A percentile compares a stretch with the other conserved stretches of the same genome.
These are phyloP conservation scores for Bimastos eiseni DNA, from an alignment of 2,888 invertebrate genomes.

Conservation along the genomic window DNA sequence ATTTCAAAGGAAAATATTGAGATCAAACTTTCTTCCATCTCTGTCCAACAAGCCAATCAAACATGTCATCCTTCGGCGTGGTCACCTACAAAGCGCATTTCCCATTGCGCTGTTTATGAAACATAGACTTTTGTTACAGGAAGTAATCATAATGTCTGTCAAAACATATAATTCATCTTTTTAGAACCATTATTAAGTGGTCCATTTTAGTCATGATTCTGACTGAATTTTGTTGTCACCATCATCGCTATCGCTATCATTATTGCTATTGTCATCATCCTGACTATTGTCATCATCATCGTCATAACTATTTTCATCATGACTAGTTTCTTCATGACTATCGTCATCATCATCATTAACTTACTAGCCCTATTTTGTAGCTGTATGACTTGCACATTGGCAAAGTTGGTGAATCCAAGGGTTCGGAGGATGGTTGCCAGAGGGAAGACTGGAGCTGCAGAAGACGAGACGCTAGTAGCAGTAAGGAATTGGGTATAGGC, in stretches of 20 bases:
- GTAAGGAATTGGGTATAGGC: conserved; percentile 73
- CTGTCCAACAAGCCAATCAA: too few relatives aligned
- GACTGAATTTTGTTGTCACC: not conserved
- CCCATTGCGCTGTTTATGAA: too few relatives aligned
- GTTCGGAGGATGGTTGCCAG: conserved; percentile 74
- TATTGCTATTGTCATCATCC: not conserved
- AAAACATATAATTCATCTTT: not conserved
- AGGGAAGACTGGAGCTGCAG: conserved; percentile 90
- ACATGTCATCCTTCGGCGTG: too few relatives aligned
- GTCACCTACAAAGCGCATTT: too few relatives aligned
- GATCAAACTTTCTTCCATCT: too few relatives aligned
- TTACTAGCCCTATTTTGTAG: conserved; percentile 65
- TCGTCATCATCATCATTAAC: not conserved
- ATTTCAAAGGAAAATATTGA: too few relatives aligned
- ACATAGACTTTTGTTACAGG: not conserved
- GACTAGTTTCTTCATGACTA: too few relatives aligned
- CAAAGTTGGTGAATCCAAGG: conserved; percentile 77
- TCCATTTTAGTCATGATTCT: not conserved
- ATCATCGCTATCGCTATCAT: not conserved
- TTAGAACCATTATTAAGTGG: too few relatives aligned
- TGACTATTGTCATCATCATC: too few relatives aligned
- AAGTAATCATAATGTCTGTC: not conserved
- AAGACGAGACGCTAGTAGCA: conserved; percentile 4
- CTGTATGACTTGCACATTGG: conserved; percentile 83
- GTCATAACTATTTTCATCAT: not conserved